Base-by-base conservation (phyloP, 2,888 invertebrate species). In the Seira musarum region DNA sequence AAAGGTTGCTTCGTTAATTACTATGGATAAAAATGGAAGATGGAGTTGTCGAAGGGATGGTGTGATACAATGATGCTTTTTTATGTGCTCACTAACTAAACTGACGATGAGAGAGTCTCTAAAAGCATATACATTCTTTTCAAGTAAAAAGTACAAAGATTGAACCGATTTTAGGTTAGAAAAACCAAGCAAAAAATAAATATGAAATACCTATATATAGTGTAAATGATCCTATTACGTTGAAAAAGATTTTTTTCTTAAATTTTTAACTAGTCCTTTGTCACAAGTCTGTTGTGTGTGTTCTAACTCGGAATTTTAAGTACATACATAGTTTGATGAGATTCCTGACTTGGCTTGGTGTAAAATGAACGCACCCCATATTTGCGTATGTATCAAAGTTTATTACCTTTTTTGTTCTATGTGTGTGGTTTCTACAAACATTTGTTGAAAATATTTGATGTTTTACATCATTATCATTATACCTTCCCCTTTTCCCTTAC, bases 371-470 rank as follows among this genome's bases (percentile, higher is more conserved):
- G 53, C 53, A 53, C 53, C 53, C 53, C 53, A 53, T 53, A 8
- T 53, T 53, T 15, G 53, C 53, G 13, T 53, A n/a, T n/a, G n/a
- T n/a, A 53, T 53, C 53, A 53, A 53, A 53, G 17, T 17, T 40
- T 53, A 17, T 17, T 53, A 17, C 17, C 53, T 17, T 3, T 53
- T 53, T 53, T 53, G 53, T 76, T 25, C 73, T 53, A 19, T 77
- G 77, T 77, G 77, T 77, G 77, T 77, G 77, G 77, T 70, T 70
- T 70, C 46, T 65, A 70, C 53, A 77, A 70, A 70, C 77, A 22
- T 76, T 53, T 53, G 53, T 53, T 53, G 53, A 53, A 53, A 53
- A 53, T 53, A 53, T 53, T 53, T 53, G 53, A 53, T 53, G 53
- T 21, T 67, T 74, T 60, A 73, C 66, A 66, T 74, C 74, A 66